Evolutionary conservation across 1,140 invertebrate genomes (phyloP).

Genomic region (Zaprionus capensis): DNA sequence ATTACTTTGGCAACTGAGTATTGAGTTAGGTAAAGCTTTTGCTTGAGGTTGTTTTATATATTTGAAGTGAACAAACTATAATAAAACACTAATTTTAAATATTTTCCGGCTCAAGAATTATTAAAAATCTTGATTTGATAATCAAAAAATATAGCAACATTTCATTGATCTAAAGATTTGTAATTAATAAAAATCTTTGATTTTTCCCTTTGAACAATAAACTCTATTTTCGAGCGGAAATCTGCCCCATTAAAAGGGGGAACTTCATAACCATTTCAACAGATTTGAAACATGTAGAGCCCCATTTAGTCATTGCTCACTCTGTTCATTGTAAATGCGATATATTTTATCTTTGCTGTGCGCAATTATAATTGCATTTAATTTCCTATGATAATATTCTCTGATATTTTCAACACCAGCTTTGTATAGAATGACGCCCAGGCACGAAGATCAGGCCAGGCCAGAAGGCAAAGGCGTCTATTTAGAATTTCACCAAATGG

Average conservation of each 20-base stretch:
- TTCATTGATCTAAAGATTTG: not conserved
- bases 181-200: not conserved
- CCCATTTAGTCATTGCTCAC: slow-evolving; percentile 20
- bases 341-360: slow-evolving; percentile 57
- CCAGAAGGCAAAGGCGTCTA: not conserved
- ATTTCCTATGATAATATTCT: slow-evolving; percentile 44
- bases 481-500: slow-evolving; percentile 72
- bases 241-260: too few relatives aligned
- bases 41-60: not conserved
- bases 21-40: not conserved
- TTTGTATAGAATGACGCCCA: slow-evolving; percentile 50
- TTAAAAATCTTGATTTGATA: not conserved
- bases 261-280: too few relatives aligned
- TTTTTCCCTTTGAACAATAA: too few relatives aligned
- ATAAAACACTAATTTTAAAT: too few relatives aligned
- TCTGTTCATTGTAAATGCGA: slow-evolving; percentile 31
- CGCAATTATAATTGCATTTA: slow-evolving; percentile 70
- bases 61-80: not conserved
- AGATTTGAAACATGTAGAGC: not conserved
- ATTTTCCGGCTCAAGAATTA: not conserved
- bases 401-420: slow-evolving; percentile 66
- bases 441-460: not conserved
- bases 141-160: not conserved
- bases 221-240: too few relatives aligned
- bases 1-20: not conserved